Evolutionary conservation across 2,888 invertebrate genomes (phyloP), one percentile per base, ranked within the genome.

Genomic region (Thymelicus lineola): DNA sequence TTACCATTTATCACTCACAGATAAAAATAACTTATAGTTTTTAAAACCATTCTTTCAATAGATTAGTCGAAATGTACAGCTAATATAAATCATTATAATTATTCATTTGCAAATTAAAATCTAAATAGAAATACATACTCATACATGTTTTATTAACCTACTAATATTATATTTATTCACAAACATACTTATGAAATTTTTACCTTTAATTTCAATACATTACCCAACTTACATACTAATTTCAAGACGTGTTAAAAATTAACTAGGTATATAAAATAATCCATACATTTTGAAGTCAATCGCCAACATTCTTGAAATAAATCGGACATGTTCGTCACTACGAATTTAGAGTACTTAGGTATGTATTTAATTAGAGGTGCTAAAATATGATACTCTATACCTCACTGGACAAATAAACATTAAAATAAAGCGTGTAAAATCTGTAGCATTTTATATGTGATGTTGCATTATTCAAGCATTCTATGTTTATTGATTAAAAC

Each of bases 91-190:
- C 42, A 45, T 15, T 45, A 45, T 20, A 3, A 3, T 20, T 12
- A 61, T 45, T 53, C 53, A 53, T 53, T 61, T 61, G 60, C 60
- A 61, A 61, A 61, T 45, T 45, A 60, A 45, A 7, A 61, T 36
- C 20, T 17, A 61, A 45, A 60, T n/a, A n/a, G n/a, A n/a, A n/a
- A n/a, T n/a, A n/a, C n/a, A n/a, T n/a, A n/a, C n/a, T n/a, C n/a
- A n/a, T 50, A 50, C 20, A 53, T 53, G 17, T 17, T 10, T 53
- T 53, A 6, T 50, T 17, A 9, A 12, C 3, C 6, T n/a, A 17
- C 53, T 20, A 48, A 6, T 9, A 50, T 17, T 50, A n/a, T 6
- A 15, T 48, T 48, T n/a, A n/a, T 48, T 6, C 15, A 50, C 15
- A 50, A 50, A 50, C 17, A 17, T 50, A 42, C 42, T 17, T 50